These are phyloP conservation scores for Hydrophis major DNA, from an alignment of 2,797 vertebrate genomes.

Conservation along the genomic window DNA sequence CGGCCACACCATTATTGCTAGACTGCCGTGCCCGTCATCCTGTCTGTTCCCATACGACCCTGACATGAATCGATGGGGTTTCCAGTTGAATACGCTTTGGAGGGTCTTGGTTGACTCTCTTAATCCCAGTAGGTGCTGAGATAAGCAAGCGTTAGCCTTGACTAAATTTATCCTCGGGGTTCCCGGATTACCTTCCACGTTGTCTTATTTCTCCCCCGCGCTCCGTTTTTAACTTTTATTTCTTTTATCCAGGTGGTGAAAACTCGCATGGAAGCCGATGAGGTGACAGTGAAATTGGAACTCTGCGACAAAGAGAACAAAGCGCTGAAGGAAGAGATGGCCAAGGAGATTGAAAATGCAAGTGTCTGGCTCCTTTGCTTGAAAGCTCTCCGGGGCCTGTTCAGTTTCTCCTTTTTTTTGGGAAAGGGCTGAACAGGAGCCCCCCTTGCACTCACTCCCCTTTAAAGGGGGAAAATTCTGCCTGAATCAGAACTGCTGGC, in stretches of 20 bases:
- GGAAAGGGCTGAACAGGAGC: background rate
- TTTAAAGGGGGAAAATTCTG: background rate
- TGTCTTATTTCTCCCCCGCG: rapidly evolving
- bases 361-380: background rate
- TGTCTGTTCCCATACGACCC: background rate
- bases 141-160: background rate
- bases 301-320: slow-evolving; percentile 77
- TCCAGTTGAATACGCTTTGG: background rate
- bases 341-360: slow-evolving; percentile 80
- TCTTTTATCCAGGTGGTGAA: slow-evolving; percentile 77
- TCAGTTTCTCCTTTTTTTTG: background rate
- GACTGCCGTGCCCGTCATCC: background rate
- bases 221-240: too few species aligned
- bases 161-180: background rate
- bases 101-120: background rate
- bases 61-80: background rate
- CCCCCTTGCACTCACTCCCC: background rate
- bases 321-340: slow-evolving; percentile 74
- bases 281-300: slow-evolving; percentile 77
- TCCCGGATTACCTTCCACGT: background rate
- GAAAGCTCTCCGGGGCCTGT: background rate
- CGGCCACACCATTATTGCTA: background rate
- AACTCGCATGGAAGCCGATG: slow-evolving; percentile 81
- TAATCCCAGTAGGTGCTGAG: background rate
- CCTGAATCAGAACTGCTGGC: background rate